phyloP scores from a whole-genome alignment of 2,797 vertebrate species.

The Nannoperca australis region DNA sequence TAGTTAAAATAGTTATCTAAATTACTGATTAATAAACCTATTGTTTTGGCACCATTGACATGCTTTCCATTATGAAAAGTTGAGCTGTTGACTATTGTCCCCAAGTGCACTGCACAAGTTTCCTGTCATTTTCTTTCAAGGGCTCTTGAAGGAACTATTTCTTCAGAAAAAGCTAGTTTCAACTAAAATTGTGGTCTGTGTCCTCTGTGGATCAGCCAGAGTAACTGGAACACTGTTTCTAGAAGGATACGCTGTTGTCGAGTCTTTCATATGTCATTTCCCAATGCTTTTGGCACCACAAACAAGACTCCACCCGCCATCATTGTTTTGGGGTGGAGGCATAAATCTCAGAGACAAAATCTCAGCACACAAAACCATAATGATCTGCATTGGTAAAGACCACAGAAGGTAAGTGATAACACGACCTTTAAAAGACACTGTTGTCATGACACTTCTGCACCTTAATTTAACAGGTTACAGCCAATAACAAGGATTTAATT shows the following conservation, averaged over 20 bases:
- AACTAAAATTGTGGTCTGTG: not conserved
- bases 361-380: conserved; percentile 21
- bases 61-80: too few relatives aligned
- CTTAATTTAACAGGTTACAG: not conserved
- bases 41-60: not conserved
- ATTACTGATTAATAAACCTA: not conserved
- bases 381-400: conserved; percentile 13
- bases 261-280: conserved; percentile 47
- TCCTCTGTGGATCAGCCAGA: conserved; percentile 29
- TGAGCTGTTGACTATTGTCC: conserved; percentile 1
- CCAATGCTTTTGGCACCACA: conserved; percentile 28
- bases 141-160: conserved; percentile 4
- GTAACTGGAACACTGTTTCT: conserved; percentile 13
- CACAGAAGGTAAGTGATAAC: not conserved
- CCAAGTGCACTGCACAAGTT: not conserved
- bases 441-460: conserved; percentile 4
- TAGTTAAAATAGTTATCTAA: not conserved
- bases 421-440: conserved; percentile 24
- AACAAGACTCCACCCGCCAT: conserved; percentile 38
- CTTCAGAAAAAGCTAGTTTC: conserved; percentile 1
- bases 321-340: conserved; percentile 21
- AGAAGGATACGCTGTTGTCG: conserved; percentile 24
- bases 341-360: conserved; percentile 35
- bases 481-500: not conserved
- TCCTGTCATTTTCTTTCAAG: not conserved